These are phyloP conservation scores for Sarcophaga variegata DNA, from an alignment of 2,888 invertebrate species.

Conservation along the genomic window DNA sequence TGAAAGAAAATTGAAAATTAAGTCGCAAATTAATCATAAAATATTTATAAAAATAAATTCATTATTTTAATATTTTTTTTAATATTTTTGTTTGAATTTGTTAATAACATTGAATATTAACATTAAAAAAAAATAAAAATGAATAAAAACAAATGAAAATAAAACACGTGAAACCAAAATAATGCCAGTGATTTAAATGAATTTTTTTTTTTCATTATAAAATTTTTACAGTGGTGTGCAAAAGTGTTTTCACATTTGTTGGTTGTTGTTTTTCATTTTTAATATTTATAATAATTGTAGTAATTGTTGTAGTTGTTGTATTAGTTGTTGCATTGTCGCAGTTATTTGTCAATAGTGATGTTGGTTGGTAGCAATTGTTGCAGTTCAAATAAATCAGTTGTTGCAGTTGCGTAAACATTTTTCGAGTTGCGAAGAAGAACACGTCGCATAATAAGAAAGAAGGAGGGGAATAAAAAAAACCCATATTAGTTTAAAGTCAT, in stretches of 20 bases:
- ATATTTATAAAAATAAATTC: neutral
- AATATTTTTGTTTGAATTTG: neutral
- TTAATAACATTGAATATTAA: neutral
- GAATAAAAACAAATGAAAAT: neutral
- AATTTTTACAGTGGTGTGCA: conserved; percentile 60
- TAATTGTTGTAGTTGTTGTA: conserved; percentile 32
- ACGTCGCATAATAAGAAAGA: conserved; percentile 75
- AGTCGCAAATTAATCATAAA: conserved; percentile 30
- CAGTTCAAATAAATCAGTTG: conserved; percentile 37
- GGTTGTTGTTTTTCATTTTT: neutral
- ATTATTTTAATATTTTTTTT: too few relatives aligned
- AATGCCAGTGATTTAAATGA: conserved; percentile 42
- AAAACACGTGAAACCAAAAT: neutral
- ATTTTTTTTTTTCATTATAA: conserved; percentile 15
- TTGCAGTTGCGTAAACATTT: conserved; percentile 65
- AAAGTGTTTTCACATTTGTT: conserved; percentile 56
- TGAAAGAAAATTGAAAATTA: neutral
- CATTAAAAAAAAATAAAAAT: conserved; percentile 21
- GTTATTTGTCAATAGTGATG: conserved; percentile 42
- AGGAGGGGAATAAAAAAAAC: conserved; percentile 74
- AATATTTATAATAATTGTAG: conserved; percentile 25
- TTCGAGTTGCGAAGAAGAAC: conserved; percentile 24
- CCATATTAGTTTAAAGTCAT: conserved; percentile 75
- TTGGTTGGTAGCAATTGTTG: conserved; percentile 37
- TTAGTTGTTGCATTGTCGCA: conserved; percentile 46